Evolutionary conservation across 1,140 invertebrate genomes (phyloP).

Genomic region (Magallana gigas): DNA sequence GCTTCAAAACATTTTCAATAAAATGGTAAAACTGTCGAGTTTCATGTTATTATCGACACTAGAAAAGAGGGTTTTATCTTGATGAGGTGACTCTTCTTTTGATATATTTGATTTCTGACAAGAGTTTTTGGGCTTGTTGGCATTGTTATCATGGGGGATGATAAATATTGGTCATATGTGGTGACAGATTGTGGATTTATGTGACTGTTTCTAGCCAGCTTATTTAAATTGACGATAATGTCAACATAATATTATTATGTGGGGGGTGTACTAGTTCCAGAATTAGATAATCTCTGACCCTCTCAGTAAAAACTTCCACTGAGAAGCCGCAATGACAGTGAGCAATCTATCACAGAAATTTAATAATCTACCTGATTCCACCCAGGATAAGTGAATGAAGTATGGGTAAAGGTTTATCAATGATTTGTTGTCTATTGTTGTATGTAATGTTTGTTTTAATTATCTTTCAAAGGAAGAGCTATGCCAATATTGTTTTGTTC

Average conservation of each 20-base stretch:
- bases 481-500: too few relatives aligned
- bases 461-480: too few relatives aligned
- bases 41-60: neutral
- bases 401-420: too few relatives aligned
- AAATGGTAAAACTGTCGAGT: neutral
- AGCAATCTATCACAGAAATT: neutral
- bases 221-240: slow-evolving; percentile 25
- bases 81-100: neutral
- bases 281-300: slow-evolving; percentile 30
- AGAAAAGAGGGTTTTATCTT: slow-evolving; percentile 1
- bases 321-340: neutral
- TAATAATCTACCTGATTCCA: neutral
- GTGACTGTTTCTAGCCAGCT: neutral
- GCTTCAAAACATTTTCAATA: neutral
- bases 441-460: too few relatives aligned
- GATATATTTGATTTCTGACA: slow-evolving; percentile 7
- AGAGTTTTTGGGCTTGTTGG: slow-evolving; percentile 5
- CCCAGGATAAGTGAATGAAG: too few relatives aligned
- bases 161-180: slow-evolving; percentile 20
- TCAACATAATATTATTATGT: slow-evolving; percentile 27
- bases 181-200: slow-evolving; percentile 11
- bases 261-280: neutral
- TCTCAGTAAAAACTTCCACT: neutral
- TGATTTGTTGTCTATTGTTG: too few relatives aligned
- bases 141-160: neutral